Evolutionary conservation across 2,797 vertebrate genomes (phyloP).

Genomic region (Tolypeutes matacus): DNA sequence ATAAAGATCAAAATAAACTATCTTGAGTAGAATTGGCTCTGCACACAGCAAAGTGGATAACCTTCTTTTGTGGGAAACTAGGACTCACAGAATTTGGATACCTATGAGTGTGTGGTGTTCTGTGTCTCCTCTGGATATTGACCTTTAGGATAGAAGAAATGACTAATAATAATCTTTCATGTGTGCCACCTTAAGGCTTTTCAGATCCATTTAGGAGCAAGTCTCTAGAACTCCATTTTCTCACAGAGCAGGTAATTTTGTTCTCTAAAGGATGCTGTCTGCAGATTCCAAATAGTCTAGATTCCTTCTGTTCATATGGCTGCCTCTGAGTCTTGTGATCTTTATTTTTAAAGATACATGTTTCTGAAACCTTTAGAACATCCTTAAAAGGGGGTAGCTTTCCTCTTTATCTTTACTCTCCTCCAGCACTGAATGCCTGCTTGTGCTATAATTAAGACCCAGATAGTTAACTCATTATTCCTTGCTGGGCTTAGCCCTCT

Average conservation of each 20-base stretch:
- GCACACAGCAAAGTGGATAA: not conserved
- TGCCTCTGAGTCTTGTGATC: not conserved
- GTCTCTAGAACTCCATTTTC: not conserved
- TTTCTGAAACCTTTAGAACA: not conserved
- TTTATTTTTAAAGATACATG: not conserved
- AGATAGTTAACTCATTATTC: constrained; percentile 23
- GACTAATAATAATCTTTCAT: not conserved
- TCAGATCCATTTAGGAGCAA: constrained; percentile 31
- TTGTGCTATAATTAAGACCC: constrained; percentile 42
- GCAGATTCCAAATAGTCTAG: not conserved
- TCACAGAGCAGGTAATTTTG: not conserved
- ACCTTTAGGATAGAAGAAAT: not conserved
- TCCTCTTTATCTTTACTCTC: constrained; percentile 9
- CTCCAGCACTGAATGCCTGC: not conserved
- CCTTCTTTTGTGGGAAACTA: not conserved
- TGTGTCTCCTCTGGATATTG: not conserved
- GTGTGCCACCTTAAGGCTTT: not conserved
- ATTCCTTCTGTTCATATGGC: not conserved
- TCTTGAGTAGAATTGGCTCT: not conserved
- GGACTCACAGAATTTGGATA: not conserved
- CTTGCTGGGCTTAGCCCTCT: not conserved
- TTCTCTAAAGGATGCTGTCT: not conserved
- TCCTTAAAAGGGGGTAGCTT: not conserved
- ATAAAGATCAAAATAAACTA: not conserved
- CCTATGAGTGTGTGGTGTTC: not conserved